A percentile compares a stretch with the other conserved stretches of the same genome.
These are phyloP conservation scores for Pocillopora damicornis DNA, from an alignment of 64 coral and sea anemone genomes.

Conservation along the genomic window DNA sequence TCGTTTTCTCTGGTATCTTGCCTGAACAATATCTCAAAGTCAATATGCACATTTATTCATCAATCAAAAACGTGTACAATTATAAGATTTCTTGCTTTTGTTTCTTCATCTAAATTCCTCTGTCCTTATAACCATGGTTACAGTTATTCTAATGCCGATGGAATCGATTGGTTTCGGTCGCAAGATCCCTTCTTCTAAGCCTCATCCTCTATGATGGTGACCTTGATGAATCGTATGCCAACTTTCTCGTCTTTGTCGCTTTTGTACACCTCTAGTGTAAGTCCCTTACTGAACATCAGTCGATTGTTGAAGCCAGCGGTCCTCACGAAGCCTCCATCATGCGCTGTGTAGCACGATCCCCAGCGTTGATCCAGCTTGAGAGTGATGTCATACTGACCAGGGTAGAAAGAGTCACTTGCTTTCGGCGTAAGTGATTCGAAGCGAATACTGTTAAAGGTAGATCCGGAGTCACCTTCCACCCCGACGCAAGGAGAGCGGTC, in stretches of 20 bases:
- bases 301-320: slow-evolving; percentile 15
- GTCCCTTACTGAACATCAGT: slow-evolving; percentile 5
- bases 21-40: too few relatives aligned
- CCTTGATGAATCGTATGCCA: slow-evolving; percentile 26
- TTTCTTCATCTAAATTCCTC: too few relatives aligned
- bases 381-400: slow-evolving; percentile 36
- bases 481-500: not conserved
- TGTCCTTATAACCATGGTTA: too few relatives aligned
- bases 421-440: not conserved
- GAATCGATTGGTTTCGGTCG: too few relatives aligned
- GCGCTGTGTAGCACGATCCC: slow-evolving; percentile 28
- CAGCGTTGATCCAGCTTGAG: slow-evolving; percentile 32
- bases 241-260: not conserved
- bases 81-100: too few relatives aligned
- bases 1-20: too few relatives aligned
- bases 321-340: slow-evolving; percentile 17
- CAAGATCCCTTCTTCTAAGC: too few relatives aligned
- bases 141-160: too few relatives aligned
- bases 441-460: not conserved
- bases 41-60: too few relatives aligned
- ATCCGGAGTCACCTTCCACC: not conserved
- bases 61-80: too few relatives aligned
- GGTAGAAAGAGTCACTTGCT: slow-evolving; percentile 3
- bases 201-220: slow-evolving; percentile 1
- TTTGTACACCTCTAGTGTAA: slow-evolving; percentile 21